These are phyloP conservation scores for Neosilurus mollespiculum DNA, from an alignment of 2,797 vertebrate genomes.

Conservation along the genomic window DNA sequence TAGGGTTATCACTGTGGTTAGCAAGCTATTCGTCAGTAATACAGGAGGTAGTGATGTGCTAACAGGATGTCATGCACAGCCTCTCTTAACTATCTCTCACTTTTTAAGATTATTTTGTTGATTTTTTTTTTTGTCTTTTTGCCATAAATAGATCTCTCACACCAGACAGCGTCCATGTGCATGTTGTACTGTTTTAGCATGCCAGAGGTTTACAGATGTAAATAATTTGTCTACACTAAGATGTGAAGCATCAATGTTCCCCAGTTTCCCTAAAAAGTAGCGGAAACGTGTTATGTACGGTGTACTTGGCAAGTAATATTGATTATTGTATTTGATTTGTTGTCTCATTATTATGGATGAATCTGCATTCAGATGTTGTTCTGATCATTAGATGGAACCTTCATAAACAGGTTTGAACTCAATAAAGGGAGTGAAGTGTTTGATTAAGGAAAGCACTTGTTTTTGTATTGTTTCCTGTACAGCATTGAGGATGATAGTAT, in stretches of 20 bases:
- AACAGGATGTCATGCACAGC: neutral
- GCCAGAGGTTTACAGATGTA: neutral
- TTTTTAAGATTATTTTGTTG: neutral
- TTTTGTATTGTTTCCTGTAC: neutral
- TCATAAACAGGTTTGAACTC: neutral
- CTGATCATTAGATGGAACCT: no score
- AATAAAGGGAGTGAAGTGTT: neutral
- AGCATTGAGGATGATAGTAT: neutral
- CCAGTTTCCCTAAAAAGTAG: no score
- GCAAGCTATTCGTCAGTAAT: neutral
- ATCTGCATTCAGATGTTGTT: no score
- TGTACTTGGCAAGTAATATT: no score
- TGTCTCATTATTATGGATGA: no score
- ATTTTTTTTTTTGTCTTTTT: no score
- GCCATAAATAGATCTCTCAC: no score
- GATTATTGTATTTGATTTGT: no score
- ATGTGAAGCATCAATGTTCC: no score
- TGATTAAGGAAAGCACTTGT: neutral
- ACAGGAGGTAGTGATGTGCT: neutral
- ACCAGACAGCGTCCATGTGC: no score
- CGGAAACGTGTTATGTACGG: no score
- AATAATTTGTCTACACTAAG: no score
- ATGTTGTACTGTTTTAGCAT: neutral
- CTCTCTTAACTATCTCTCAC: neutral
- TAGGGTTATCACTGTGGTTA: neutral